These are phyloP conservation scores for Urocolius indicus DNA, from an alignment of 2,113 vertebrate species.

Conservation along the genomic window DNA sequence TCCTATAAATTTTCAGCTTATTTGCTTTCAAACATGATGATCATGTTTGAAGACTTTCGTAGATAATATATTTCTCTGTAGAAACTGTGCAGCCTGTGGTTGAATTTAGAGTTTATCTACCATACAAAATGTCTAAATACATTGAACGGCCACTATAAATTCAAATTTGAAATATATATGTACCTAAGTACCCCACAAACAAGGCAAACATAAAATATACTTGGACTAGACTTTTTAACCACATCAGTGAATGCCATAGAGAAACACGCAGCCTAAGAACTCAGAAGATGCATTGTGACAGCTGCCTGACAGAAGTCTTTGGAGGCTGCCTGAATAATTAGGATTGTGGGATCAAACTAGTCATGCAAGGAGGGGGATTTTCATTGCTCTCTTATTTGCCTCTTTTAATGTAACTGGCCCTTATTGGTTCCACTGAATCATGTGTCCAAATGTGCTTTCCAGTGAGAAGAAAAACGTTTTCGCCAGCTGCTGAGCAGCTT, in stretches of 20 bases:
- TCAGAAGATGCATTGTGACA: constrained; percentile 1
- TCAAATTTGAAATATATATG: background rate
- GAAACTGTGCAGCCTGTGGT: background rate
- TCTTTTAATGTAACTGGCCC: background rate
- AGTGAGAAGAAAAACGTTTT: background rate
- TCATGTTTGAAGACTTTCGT: background rate
- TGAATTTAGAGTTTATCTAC: constrained; percentile 6
- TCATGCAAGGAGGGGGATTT: constrained; percentile 23
- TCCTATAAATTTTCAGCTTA: background rate
- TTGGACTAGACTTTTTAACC: constrained; percentile 29
- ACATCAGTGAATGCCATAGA: constrained; percentile 14
- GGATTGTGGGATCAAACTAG: constrained; percentile 24
- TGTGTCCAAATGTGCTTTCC: background rate
- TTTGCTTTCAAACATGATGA: background rate
- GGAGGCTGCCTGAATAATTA: constrained; percentile 34
- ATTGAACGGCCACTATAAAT: background rate
- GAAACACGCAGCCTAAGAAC: constrained; percentile 27
- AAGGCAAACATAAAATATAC: constrained; percentile 31
- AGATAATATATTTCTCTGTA: background rate
- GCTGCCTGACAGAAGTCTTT: constrained; percentile 11
- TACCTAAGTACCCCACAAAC: background rate
- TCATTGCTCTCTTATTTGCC: background rate
- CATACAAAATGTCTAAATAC: background rate
- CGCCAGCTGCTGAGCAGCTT: background rate
- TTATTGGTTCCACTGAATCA: background rate